Percentiles rank a stretch among this genome's conserved stretches.
These are phyloP conservation scores for Heterotis niloticus DNA, from an alignment of 2,113 vertebrate genomes.

Conservation along the genomic window DNA sequence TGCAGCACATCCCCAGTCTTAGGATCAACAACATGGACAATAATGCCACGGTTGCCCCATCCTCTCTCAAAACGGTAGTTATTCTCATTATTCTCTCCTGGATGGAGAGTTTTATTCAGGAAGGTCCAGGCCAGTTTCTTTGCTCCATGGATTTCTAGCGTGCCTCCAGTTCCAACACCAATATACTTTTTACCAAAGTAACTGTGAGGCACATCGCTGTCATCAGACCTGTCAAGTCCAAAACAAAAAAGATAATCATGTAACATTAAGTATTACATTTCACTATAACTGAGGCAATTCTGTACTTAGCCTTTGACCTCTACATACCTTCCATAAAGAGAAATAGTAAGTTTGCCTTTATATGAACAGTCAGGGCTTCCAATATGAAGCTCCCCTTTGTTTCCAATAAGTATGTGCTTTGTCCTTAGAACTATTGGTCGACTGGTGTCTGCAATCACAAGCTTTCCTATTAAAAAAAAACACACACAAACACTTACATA, in stretches of 20 bases:
- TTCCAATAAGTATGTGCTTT: constrained; percentile 82
- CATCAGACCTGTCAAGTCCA: constrained; percentile 69
- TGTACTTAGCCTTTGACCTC: background rate
- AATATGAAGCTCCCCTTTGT: constrained; percentile 78
- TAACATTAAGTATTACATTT: background rate
- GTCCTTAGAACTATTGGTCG: constrained; percentile 75
- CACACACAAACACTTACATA: too few relatives aligned
- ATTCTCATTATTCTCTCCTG: constrained; percentile 77
- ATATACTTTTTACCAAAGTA: constrained; percentile 90
- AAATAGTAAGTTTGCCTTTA: constrained; percentile 76
- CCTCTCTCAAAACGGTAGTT: constrained; percentile 84
- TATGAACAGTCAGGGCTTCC: constrained; percentile 88
- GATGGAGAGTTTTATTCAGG: constrained; percentile 81
- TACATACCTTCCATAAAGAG: constrained; percentile 82
- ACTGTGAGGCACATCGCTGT: constrained; percentile 61
- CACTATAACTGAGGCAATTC: background rate
- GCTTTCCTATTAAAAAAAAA: constrained; percentile 68
- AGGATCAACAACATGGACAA: constrained; percentile 81
- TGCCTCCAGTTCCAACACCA: constrained; percentile 78
- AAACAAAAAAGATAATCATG: background rate
- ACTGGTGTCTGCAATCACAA: constrained; percentile 79
- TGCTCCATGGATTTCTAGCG: constrained; percentile 80
- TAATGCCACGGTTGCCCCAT: constrained; percentile 91
- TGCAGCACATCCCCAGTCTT: constrained; percentile 74
- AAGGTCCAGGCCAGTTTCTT: constrained; percentile 92